Percentiles rank a stretch among this genome's conserved stretches.
phyloP scores from a whole-genome alignment of 2,797 vertebrate species.

The Oryzias dopingdopingensis region DNA sequence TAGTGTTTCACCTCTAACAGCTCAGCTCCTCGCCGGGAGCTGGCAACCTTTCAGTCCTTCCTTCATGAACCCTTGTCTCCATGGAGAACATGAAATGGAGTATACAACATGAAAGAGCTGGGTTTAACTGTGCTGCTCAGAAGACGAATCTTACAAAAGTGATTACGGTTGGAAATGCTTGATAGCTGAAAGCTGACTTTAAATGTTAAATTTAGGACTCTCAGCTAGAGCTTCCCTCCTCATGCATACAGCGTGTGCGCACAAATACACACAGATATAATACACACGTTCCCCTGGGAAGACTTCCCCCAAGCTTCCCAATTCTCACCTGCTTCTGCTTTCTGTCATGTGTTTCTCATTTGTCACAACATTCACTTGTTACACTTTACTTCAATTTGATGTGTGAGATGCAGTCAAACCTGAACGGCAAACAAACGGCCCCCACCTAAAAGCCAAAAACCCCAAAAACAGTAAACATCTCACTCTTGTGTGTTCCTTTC shows the following conservation, averaged over 20 bases:
- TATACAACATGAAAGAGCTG: slow-evolving; percentile 21
- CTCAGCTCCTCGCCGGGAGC: background rate
- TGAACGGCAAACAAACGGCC: slow-evolving; percentile 38
- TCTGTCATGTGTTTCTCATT: slow-evolving; percentile 71
- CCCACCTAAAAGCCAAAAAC: slow-evolving; percentile 20
- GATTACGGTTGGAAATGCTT: slow-evolving; percentile 20
- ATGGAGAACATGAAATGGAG: slow-evolving; percentile 18
- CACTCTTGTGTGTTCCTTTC: slow-evolving; percentile 34
- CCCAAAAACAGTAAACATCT: slow-evolving; percentile 41
- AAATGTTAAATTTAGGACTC: slow-evolving; percentile 3
- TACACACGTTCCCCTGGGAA: slow-evolving; percentile 54
- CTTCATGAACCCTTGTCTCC: slow-evolving; percentile 12
- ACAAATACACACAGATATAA: slow-evolving; percentile 23
- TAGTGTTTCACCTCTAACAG: slow-evolving; percentile 20
- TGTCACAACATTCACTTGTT: slow-evolving; percentile 80
- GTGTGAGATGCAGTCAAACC: slow-evolving; percentile 78
- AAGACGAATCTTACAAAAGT: slow-evolving; percentile 41
- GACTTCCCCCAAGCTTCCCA: slow-evolving; percentile 67
- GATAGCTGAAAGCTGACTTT: too few species aligned
- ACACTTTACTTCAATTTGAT: slow-evolving; percentile 81
- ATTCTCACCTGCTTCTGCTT: slow-evolving; percentile 78
- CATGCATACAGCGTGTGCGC: slow-evolving; percentile 12
- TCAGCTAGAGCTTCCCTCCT: background rate
- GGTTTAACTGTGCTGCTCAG: slow-evolving; percentile 25
- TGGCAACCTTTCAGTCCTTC: slow-evolving; percentile 6